Evolutionary conservation across 2,113 vertebrate species (phyloP).

Genomic region (Todiramphus saurophagus): DNA sequence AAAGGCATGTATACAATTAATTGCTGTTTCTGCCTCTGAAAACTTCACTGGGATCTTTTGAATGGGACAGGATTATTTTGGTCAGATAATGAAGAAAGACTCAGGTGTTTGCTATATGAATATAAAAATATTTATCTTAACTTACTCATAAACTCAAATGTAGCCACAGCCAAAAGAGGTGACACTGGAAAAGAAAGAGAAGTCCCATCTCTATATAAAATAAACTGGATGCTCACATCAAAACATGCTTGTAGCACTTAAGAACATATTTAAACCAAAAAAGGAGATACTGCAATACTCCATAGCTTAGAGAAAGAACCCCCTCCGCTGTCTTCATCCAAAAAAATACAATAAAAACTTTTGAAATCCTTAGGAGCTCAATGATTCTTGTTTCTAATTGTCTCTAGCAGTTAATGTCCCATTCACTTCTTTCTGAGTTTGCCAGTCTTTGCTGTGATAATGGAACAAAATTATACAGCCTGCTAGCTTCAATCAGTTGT

Average conservation of each 20-base stretch:
- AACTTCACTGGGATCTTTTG: background rate
- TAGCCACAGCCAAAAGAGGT: background rate
- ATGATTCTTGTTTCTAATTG: background rate
- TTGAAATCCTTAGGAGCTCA: background rate
- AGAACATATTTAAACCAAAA: background rate
- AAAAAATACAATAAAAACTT: background rate
- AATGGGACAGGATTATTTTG: background rate
- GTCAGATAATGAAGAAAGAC: background rate
- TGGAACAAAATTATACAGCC: background rate
- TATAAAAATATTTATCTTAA: background rate
- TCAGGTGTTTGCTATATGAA: background rate
- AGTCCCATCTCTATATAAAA: background rate
- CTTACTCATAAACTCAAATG: background rate
- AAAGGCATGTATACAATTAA: background rate
- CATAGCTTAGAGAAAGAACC: background rate
- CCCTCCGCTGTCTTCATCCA: background rate
- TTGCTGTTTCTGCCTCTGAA: background rate
- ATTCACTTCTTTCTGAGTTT: background rate
- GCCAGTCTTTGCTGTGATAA: background rate
- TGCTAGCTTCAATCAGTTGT: background rate
- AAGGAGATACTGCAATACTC: background rate
- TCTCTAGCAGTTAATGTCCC: background rate
- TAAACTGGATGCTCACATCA: background rate
- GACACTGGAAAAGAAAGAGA: background rate
- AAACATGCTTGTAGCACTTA: background rate